Evolutionary conservation across 2,113 vertebrate genomes (phyloP).

Genomic region (Myotis davidii): DNA sequence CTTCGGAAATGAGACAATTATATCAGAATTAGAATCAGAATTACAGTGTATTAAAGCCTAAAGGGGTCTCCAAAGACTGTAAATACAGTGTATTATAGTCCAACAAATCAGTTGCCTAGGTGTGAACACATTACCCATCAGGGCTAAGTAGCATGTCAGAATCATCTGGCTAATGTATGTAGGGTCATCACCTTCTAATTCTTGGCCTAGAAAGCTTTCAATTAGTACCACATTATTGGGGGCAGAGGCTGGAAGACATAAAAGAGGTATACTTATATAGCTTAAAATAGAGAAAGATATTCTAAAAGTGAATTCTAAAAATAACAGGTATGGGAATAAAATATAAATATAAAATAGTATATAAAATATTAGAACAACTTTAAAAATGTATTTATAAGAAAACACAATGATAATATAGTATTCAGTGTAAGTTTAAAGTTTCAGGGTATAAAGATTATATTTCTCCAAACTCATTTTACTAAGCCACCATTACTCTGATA

Average conservation of each 20-base stretch:
- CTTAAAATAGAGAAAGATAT: constrained; percentile 5
- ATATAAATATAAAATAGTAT: neutral
- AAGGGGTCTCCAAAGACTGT: neutral
- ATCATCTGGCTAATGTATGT: neutral
- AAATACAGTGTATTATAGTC: neutral
- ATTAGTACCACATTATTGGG: neutral
- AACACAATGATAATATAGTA: neutral
- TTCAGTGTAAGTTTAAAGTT: neutral
- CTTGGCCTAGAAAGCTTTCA: neutral
- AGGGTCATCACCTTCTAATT: neutral
- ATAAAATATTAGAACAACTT: constrained; percentile 32
- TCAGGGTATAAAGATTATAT: neutral
- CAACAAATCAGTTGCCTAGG: neutral
- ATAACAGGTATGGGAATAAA: neutral
- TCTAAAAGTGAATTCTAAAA: neutral
- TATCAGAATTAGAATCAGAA: neutral
- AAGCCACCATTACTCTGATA: neutral
- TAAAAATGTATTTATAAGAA: constrained; percentile 20
- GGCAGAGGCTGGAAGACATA: neutral
- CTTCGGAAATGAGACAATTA: neutral
- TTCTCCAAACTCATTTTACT: neutral
- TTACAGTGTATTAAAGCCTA: neutral
- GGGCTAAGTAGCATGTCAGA: neutral
- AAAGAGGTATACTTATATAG: neutral
- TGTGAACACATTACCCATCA: neutral